phyloP scores from a whole-genome alignment of 2,113 vertebrate genomes.

The Crypturellus undulatus region DNA sequence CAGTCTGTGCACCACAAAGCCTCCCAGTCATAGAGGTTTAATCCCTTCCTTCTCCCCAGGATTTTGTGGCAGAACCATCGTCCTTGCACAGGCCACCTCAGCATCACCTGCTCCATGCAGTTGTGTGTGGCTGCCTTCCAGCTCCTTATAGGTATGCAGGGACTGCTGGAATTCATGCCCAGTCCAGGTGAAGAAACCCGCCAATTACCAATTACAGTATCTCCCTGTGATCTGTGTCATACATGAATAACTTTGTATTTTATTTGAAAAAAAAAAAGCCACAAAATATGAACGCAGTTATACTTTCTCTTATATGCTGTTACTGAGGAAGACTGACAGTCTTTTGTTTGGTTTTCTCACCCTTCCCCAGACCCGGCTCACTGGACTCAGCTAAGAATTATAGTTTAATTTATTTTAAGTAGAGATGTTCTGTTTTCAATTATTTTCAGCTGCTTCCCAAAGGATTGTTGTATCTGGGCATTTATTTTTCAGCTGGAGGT shows the following conservation, averaged over 20 bases:
- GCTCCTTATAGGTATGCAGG: neutral
- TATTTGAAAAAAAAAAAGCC: neutral
- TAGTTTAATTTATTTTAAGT: constrained; percentile 54
- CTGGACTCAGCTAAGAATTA: constrained; percentile 13
- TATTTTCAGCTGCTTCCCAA: constrained; percentile 44
- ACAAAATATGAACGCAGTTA: neutral
- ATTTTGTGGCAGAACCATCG: neutral
- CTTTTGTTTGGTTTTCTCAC: neutral
- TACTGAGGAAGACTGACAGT: neutral
- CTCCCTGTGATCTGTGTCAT: neutral
- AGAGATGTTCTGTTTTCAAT: constrained; percentile 28
- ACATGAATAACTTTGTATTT: neutral
- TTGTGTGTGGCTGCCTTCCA: neutral
- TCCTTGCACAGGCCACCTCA: neutral
- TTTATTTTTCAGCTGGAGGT: constrained; percentile 53
- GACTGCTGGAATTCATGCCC: neutral
- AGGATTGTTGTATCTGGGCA: neutral
- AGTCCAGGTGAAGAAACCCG: neutral
- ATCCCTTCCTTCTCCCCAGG: accelerated
- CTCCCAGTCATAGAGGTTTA: neutral
- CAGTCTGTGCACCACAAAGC: neutral
- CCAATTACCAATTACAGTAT: neutral
- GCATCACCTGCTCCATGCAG: neutral
- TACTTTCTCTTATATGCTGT: neutral
- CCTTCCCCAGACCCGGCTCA: neutral